Conservation (phyloP, 2,888 invertebrate species). For the Andrena marginata region DNA sequence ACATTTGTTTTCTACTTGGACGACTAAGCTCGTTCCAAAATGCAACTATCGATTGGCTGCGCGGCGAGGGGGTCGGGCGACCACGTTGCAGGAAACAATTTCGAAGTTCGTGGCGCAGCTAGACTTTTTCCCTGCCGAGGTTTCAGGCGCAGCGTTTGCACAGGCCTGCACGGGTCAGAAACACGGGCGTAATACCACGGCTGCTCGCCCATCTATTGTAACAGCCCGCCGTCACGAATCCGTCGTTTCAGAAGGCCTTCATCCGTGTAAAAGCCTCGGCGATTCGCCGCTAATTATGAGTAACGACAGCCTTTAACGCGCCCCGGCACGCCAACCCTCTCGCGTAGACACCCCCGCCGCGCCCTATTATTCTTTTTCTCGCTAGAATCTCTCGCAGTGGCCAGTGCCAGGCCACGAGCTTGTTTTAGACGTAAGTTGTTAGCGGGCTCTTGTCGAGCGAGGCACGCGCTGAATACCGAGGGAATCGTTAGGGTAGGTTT, state of each 20-base stretch:
- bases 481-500: slow-evolving; percentile 25
- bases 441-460: slow-evolving; percentile 41
- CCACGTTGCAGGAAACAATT: slow-evolving; percentile 54
- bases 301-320: slow-evolving; percentile 79
- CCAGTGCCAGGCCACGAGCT: slow-evolving; percentile 37
- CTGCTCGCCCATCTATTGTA: slow-evolving; percentile 68
- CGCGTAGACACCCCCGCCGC: slow-evolving; percentile 40
- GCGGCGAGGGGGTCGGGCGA: neutral
- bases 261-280: slow-evolving; percentile 76
- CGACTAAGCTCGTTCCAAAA: neutral
- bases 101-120: slow-evolving; percentile 40
- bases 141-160: slow-evolving; percentile 36
- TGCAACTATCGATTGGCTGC: slow-evolving; percentile 33
- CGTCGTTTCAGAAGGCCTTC: slow-evolving; percentile 75
- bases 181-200: slow-evolving; percentile 58
- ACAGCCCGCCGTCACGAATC: slow-evolving; percentile 75
- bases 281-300: slow-evolving; percentile 80
- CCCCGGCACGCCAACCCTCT: slow-evolving; percentile 70
- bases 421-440: slow-evolving; percentile 49
- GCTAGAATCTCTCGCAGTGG: slow-evolving; percentile 55
- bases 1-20: neutral
- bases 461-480: slow-evolving; percentile 11
- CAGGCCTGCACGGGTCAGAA: slow-evolving; percentile 54
- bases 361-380: slow-evolving; percentile 53
- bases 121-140: slow-evolving; percentile 49